These are phyloP conservation scores for Dryomyza anilis DNA, from an alignment of 2,888 invertebrate species.

Conservation along the genomic window DNA sequence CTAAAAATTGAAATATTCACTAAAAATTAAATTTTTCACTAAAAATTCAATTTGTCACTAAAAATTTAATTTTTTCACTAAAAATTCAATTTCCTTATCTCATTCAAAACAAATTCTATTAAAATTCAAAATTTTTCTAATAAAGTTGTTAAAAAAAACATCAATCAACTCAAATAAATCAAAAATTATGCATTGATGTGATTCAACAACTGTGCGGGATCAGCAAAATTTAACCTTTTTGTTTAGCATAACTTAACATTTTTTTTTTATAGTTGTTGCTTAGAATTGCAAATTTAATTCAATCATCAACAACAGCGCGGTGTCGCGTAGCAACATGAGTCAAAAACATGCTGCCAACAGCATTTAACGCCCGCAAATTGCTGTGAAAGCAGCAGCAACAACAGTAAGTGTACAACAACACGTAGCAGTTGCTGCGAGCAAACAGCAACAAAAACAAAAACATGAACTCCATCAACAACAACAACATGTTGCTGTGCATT, in stretches of 20 bases:
- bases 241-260: not conserved
- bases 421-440: too few species aligned
- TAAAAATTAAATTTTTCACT: too few species aligned
- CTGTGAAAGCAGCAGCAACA: not conserved
- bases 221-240: conserved; percentile 2
- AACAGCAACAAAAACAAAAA: not conserved
- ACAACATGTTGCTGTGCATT: not conserved
- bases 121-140: not conserved
- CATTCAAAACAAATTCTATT: too few species aligned
- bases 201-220: not conserved
- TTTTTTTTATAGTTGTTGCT: not conserved
- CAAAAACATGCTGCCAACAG: not conserved
- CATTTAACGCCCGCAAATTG: conserved; percentile 17
- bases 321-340: not conserved
- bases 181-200: not conserved
- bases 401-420: not conserved
- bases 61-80: too few species aligned
- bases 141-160: conserved; percentile 13
- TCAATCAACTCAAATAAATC: not conserved
- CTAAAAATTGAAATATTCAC: too few species aligned
- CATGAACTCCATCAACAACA: not conserved
- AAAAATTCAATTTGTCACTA: too few species aligned
- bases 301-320: not conserved
- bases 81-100: too few species aligned
- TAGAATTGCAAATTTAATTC: conserved; percentile 20